Evolutionary conservation across 2,113 vertebrate species (phyloP), one percentile per base, ranked within the genome.

Genomic region (Larimichthys crocea): DNA sequence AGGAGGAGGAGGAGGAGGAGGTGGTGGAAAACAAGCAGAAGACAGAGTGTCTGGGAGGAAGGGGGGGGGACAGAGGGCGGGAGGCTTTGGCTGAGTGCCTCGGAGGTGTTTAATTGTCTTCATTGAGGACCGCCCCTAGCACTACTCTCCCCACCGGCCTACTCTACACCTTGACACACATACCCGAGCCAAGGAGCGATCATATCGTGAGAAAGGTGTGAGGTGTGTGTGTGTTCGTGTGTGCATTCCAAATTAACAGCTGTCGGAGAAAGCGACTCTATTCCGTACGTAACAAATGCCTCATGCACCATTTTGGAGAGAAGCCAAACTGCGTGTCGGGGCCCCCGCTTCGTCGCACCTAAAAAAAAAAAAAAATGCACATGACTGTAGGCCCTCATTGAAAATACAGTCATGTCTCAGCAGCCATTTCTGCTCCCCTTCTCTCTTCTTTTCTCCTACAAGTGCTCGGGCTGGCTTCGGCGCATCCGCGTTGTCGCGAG

Each of bases 51-150:
- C 72, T 44, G 31, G 44, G 71, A 68, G 78, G 46, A 35, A 55
- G 69, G 22, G 29, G 53, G 56, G 15, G 55, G 31, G 17, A 29
- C 14, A 11, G 40, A 64, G 55, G 71, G 63, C 0, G 63, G 76
- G 62, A 79, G 75, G 50, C 15, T 76, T 80, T 88, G 92, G 82
- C 86, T 83, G 24, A 62, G 53, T 69, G 87, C 91, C 92, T 88
- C 12, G 62, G 79, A 93, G 91, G 82, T 90, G 92, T 91, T 94
- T 93, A 92, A 93, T 91, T 93, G 92, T 94, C 86, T 92, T 88
- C 62, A 79, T 79, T 80, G 71, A 89, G 80, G 68, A 75, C 85
- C 14, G 29, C 67, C 90, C 82, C 78, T 35, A 82, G 80, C 83
- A 76, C 74, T 78, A 35, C 31, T 35, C 42, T 22, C n/a, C 55